phyloP scores from a whole-genome alignment of 1,140 invertebrate genomes.

The Pseudomyrmex dendroicus region DNA sequence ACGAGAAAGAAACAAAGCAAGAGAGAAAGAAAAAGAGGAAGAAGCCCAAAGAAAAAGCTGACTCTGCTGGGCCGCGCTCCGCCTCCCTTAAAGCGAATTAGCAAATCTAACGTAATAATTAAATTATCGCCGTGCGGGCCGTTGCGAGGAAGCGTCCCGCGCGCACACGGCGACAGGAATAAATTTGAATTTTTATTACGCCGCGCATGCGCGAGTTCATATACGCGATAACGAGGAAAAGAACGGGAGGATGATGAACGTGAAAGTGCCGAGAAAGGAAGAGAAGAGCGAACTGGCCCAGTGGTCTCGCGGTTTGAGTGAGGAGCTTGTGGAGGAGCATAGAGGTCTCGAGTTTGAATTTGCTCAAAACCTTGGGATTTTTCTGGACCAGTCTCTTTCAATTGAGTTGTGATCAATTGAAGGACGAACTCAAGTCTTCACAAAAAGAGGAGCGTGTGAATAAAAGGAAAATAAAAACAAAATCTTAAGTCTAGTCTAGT shows the following conservation, averaged over 20 bases:
- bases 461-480: too few species aligned
- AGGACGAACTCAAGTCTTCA: too few species aligned
- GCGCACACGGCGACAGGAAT: slow-evolving; percentile 75
- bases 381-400: too few species aligned
- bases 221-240: not conserved
- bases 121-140: slow-evolving; percentile 77
- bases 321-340: too few species aligned
- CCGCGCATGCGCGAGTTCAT: not conserved
- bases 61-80: slow-evolving; percentile 52
- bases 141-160: slow-evolving; percentile 73
- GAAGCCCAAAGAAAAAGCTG: slow-evolving; percentile 66
- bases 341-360: too few species aligned
- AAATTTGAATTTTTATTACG: slow-evolving; percentile 80
- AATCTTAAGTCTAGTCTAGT: too few species aligned
- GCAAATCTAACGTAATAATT: slow-evolving; percentile 83
- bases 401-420: too few species aligned
- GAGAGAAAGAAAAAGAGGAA: not conserved
- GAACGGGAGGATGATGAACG: slow-evolving; percentile 23
- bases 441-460: too few species aligned
- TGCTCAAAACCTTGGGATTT: too few species aligned
- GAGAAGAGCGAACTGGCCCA: not conserved
- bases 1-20: not conserved
- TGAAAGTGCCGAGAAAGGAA: not conserved
- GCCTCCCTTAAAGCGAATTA: slow-evolving; percentile 76
- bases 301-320: too few species aligned